Conservation (phyloP, 2,888 invertebrate species). For the Leucophora obtusa region DNA sequence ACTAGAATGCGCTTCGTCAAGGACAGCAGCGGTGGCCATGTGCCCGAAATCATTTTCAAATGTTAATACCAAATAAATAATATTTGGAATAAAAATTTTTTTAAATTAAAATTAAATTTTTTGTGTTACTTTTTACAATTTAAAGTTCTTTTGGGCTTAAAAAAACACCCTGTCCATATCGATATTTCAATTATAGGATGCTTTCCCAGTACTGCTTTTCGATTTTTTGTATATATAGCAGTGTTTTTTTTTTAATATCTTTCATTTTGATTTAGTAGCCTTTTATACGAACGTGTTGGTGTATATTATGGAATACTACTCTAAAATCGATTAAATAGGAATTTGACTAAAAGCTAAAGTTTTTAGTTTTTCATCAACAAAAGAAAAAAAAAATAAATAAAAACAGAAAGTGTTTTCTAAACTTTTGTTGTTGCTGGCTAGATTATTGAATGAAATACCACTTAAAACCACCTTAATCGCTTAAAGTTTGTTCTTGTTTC, state of each 20-base stretch:
- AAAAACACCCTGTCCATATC: too few species aligned
- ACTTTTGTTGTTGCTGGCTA: slow-evolving; percentile 15
- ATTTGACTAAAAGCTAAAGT: slow-evolving; percentile 53
- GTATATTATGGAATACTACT: slow-evolving; percentile 1
- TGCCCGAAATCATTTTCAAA: too few species aligned
- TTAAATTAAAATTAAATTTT: too few species aligned
- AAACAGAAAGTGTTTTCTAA: slow-evolving; percentile 6
- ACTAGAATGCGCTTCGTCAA: too few species aligned
- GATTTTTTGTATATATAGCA: too few species aligned
- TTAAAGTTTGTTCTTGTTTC: slow-evolving; percentile 28
- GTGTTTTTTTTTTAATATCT: neutral
- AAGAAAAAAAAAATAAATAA: slow-evolving; percentile 6
- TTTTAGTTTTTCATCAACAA: slow-evolving; percentile 4
- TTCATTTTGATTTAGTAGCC: neutral
- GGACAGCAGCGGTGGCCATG: too few species aligned
- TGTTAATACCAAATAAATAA: too few species aligned
- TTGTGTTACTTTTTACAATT: too few species aligned
- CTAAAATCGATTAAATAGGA: slow-evolving; percentile 63
- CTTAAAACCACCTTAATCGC: slow-evolving; percentile 65
- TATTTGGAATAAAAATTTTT: too few species aligned
- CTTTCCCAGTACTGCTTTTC: too few species aligned
- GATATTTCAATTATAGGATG: too few species aligned
- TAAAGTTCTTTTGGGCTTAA: too few species aligned
- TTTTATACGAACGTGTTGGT: slow-evolving; percentile 20
- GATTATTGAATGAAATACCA: slow-evolving; percentile 64